Base-by-base conservation (phyloP, 2,113 vertebrate genomes). In the Phyllostomus discolor region DNA sequence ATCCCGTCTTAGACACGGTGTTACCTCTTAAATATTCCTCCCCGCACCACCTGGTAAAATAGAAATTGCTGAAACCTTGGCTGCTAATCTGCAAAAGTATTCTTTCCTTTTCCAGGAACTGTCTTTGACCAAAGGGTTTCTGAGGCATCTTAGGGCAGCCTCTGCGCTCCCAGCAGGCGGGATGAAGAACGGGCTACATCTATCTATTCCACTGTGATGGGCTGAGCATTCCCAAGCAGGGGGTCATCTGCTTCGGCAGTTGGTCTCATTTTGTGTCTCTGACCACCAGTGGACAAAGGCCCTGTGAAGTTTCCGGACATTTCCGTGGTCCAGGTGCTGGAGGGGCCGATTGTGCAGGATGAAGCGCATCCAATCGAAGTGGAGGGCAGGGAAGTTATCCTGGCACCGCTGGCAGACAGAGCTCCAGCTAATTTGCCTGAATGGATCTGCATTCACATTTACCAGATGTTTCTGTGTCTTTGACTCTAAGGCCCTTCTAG, bases 331-430 rank as follows among this genome's bases (percentile, higher is more conserved):
- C n/a, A 79, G 3, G 10, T 57, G 35, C 9, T 10, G 5, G 11
- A 19, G 15, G 7, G n/a, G 0, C 1, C n/a, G 31, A 24, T 0
- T 54, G 2, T 31, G 7, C 5, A 35, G 7, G 16, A 33, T 22
- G 11, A 52, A 66, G 3, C 72, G 28, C 0, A 73, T 2, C 9
- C 14, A 24, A 3, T 22, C 3, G 12, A 17, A 87, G 24, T 8
- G 17, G 19, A n/a, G 3, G 1, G 1, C 26, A 24, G 16, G 57
- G 8, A 91, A 5, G 15, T 15, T 19, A 4, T 22, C 19, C 9
- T 20, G 38, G 26, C 7, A 41, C 15, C 28, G 33, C 14, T 38
- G 12, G 24, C 12, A 83, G 33, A 76, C 35, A 38, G 41, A 79
- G 9, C 26, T 50, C 35, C 14, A 90, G 1, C 10, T 28, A 73